phyloP scores from a whole-genome alignment of 2,888 invertebrate species.

The Aelia acuminata region DNA sequence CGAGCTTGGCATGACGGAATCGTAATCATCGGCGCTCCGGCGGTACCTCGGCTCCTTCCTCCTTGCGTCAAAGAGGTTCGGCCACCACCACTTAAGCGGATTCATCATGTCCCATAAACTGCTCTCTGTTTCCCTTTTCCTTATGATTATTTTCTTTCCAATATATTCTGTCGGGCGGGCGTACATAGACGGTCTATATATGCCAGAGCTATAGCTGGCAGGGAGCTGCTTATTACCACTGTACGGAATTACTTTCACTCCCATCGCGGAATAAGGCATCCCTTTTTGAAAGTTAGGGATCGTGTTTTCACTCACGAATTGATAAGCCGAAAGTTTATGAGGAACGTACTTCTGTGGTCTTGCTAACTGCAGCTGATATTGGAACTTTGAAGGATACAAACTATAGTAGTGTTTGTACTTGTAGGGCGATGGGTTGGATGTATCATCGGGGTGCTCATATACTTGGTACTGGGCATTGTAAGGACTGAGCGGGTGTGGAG shows the following conservation, averaged over 20 bases:
- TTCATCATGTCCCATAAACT: slow-evolving; percentile 61
- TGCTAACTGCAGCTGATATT: slow-evolving; percentile 55
- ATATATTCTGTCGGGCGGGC: slow-evolving; percentile 60
- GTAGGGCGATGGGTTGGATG: not conserved
- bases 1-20: not conserved
- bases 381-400: slow-evolving; percentile 42
- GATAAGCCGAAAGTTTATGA: slow-evolving; percentile 60
- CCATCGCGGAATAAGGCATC: not conserved
- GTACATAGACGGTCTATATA: slow-evolving; percentile 12
- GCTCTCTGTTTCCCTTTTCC: slow-evolving; percentile 56
- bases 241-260: not conserved
- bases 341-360: slow-evolving; percentile 45
- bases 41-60: slow-evolving; percentile 61
- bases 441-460: slow-evolving; percentile 46
- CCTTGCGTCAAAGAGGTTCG: slow-evolving; percentile 59
- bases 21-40: slow-evolving; percentile 28
- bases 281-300: not conserved
- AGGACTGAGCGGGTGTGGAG: not conserved
- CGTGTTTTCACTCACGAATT: slow-evolving; percentile 46
- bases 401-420: slow-evolving; percentile 58
- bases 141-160: slow-evolving; percentile 59
- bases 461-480: slow-evolving; percentile 36
- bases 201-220: not conserved
- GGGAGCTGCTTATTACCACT: slow-evolving; percentile 52
- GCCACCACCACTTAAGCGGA: slow-evolving; percentile 62